Evolutionary conservation across 1,140 invertebrate species (phyloP).

Genomic region (Lepidostoma basale): DNA sequence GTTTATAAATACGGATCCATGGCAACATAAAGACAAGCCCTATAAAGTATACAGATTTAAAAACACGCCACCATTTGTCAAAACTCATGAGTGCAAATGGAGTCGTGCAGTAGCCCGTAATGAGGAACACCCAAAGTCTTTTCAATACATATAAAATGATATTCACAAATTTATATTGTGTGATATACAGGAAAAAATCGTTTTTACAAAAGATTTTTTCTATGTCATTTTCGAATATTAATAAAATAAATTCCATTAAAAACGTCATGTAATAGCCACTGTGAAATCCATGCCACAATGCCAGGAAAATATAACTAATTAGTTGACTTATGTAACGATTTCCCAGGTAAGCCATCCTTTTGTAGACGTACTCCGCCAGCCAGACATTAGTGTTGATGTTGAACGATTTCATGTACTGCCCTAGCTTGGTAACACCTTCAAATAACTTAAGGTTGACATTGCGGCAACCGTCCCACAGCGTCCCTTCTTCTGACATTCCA

Average conservation of each 20-base stretch:
- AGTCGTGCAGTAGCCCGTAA: constrained; percentile 84
- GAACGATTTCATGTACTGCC: constrained; percentile 85
- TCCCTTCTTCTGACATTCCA: constrained; percentile 65
- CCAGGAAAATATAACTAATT: constrained; percentile 82
- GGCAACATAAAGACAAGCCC: constrained; percentile 68
- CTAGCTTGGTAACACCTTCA: constrained; percentile 80
- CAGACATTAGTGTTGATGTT: constrained; percentile 94
- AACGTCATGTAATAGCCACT: constrained; percentile 92
- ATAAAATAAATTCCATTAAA: constrained; percentile 88
- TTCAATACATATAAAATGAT: constrained; percentile 63
- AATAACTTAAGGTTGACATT: constrained; percentile 82
- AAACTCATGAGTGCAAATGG: constrained; percentile 80
- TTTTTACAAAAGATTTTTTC: constrained; percentile 62
- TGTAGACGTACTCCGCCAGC: constrained; percentile 91
- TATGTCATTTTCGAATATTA: constrained; percentile 82
- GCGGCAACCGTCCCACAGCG: constrained; percentile 81
- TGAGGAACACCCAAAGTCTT: constrained; percentile 78
- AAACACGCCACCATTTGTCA: constrained; percentile 67
- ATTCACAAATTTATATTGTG: constrained; percentile 51
- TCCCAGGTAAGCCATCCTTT: constrained; percentile 87
- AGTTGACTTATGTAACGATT: constrained; percentile 83
- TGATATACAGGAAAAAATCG: constrained; percentile 56
- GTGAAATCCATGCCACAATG: constrained; percentile 92
- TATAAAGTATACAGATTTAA: constrained; percentile 66
- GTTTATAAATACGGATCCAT: constrained; percentile 63